Evolutionary conservation across 2,113 vertebrate species (phyloP).

Genomic region (Petaurus breviceps): DNA sequence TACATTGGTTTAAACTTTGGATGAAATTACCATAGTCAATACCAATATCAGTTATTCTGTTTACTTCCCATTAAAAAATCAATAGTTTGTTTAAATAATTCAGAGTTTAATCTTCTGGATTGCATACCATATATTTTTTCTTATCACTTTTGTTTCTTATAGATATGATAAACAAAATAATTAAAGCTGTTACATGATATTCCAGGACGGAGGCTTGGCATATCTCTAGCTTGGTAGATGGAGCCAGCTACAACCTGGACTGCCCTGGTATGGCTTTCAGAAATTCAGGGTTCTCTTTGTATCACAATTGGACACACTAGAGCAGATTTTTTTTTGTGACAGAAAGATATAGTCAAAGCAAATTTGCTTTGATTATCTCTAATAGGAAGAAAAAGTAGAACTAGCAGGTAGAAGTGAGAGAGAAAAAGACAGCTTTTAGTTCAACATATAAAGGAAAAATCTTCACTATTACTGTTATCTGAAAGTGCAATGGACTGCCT

Average conservation of each 20-base stretch:
- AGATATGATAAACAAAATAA: background rate
- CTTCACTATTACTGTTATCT: background rate
- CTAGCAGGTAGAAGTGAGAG: background rate
- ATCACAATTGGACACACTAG: background rate
- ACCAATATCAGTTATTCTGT: background rate
- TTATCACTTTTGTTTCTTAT: background rate
- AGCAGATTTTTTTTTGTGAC: background rate
- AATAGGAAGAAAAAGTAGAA: background rate
- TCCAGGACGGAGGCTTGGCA: background rate
- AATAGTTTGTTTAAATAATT: background rate
- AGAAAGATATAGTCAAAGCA: background rate
- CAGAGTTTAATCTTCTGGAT: background rate
- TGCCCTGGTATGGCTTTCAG: background rate
- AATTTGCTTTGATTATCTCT: background rate
- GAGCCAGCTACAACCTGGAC: background rate
- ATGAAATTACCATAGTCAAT: background rate
- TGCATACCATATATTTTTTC: background rate
- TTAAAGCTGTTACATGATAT: background rate
- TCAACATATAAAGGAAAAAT: background rate
- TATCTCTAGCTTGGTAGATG: background rate
- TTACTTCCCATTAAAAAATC: background rate
- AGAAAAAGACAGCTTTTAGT: no score
- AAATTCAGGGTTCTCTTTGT: background rate
- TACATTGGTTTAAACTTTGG: background rate
- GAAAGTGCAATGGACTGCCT: background rate